Evolutionary conservation across 2,888 invertebrate species (phyloP).

Genomic region (Ennomos fuscantarius): DNA sequence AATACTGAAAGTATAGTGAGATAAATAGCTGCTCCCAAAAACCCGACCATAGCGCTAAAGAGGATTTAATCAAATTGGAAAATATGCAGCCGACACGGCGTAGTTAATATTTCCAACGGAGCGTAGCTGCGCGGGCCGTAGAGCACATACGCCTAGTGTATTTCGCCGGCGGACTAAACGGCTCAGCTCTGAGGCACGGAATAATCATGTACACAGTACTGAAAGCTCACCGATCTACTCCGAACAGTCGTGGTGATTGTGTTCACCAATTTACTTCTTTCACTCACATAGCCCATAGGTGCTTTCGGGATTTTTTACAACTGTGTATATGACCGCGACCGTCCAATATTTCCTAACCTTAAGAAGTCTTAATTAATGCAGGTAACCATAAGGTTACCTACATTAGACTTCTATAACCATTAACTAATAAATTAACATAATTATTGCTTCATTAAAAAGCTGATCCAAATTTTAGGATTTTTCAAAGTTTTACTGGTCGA

Average conservation of each 20-base stretch:
- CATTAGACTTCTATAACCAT: no score
- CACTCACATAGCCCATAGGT: no score
- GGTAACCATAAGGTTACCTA: no score
- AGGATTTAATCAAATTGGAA: slow-evolving; percentile 57
- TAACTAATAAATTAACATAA: no score
- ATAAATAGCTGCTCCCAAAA: slow-evolving; percentile 46
- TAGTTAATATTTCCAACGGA: slow-evolving; percentile 52
- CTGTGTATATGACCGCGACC: no score
- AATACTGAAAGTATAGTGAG: slow-evolving; percentile 43
- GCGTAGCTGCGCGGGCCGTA: slow-evolving; percentile 47
- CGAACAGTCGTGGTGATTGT: slow-evolving; percentile 14
- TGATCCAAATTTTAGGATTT: no score
- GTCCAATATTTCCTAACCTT: no score
- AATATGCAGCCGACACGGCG: slow-evolving; percentile 46
- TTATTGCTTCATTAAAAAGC: no score
- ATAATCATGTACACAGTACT: slow-evolving; percentile 26
- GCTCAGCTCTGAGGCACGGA: slow-evolving; percentile 63
- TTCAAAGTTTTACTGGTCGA: no score
- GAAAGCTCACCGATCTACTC: slow-evolving; percentile 9
- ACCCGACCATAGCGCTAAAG: slow-evolving; percentile 49
- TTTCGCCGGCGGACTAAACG: slow-evolving; percentile 72
- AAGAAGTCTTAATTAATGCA: no score
- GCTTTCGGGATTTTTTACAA: no score
- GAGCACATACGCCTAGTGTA: slow-evolving; percentile 70
- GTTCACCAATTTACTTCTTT: background rate